A percentile compares a stretch with the other conserved stretches of the same genome.
Conservation (phyloP, 92 coral and sea anemone species). For the Umimayanthus chanpuru region DNA sequence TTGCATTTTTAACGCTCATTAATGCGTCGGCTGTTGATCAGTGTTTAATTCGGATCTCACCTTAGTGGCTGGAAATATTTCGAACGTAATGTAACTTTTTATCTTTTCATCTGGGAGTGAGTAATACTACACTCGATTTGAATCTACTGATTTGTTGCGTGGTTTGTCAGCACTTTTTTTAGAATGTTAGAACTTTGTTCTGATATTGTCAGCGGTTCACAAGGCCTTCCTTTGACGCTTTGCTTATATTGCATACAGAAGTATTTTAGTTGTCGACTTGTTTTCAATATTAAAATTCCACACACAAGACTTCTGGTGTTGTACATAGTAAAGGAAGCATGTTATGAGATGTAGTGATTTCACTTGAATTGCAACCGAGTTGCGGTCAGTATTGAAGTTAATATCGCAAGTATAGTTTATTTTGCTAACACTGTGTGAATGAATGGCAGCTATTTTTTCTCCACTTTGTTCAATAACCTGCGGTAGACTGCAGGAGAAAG, state of each 20-base stretch:
- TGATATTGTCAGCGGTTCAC: background rate
- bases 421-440: slow-evolving; percentile 38
- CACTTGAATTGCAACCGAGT: slow-evolving; percentile 34
- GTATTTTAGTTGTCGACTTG: background rate
- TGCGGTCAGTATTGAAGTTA: slow-evolving; percentile 15
- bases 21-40: too few relatives aligned
- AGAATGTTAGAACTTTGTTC: background rate
- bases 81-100: background rate
- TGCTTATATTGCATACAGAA: background rate
- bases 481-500: slow-evolving; percentile 13
- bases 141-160: background rate
- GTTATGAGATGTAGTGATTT: slow-evolving; percentile 25
- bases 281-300: background rate
- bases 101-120: background rate
- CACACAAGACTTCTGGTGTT: slow-evolving; percentile 12
- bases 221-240: background rate
- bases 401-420: slow-evolving; percentile 24
- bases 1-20: background rate
- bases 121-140: background rate
- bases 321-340: slow-evolving; percentile 17
- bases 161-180: background rate
- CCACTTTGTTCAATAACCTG: slow-evolving; percentile 19
- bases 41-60: background rate
- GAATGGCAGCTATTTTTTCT: slow-evolving; percentile 40
- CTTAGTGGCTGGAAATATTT: background rate